Base-by-base conservation (phyloP, 2,797 vertebrate genomes). In the Lates japonicus region DNA sequence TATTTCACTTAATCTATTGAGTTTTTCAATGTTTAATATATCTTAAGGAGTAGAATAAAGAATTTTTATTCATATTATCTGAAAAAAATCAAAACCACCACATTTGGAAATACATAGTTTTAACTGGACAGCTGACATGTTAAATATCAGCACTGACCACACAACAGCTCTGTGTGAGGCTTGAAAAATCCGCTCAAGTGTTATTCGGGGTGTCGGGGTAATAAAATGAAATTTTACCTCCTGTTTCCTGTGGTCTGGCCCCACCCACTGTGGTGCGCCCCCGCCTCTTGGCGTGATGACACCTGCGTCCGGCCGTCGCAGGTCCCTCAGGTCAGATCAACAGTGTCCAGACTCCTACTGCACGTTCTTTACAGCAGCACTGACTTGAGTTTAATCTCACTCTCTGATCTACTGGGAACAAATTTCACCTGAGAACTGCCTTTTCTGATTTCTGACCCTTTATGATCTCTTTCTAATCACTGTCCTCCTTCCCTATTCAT, bases 301-400 rank as follows among this genome's bases (percentile, higher is more conserved):
- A 52, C 54, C 61, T 78, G 33, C 63, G 13, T 65, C 88, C 61
- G 89, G 70, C 86, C 57, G 1, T 84, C 70, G 14, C 94, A 96
- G 96, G 96, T 89, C 92, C 91, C 52, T 4, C 90, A 96, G 96
- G 95, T 96, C 94, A 95, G 95, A 93, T 65, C 46, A 70, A 81
- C 81, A 48, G 75, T 48, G 25, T 77, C 85, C 84, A 66, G 87
- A 71, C 76, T 81, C 80, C 61, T 64, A 8, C 74, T 89, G 90
- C 93, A 94, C 84, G 88, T 74, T 81, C 61, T 49, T 16, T 48
- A 55, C 70, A 54, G 60, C n/a, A 58, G 17, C 70, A 78, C 76
- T 74, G 57, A 80, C 65, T 49, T 17, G 49, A 80, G 55, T 83
- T 85, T 68, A 74, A 39, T 10, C 1, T 29, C 73, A 82, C 81